Evolutionary conservation across 1,140 invertebrate species (phyloP).

Genomic region (Heliconius himera): DNA sequence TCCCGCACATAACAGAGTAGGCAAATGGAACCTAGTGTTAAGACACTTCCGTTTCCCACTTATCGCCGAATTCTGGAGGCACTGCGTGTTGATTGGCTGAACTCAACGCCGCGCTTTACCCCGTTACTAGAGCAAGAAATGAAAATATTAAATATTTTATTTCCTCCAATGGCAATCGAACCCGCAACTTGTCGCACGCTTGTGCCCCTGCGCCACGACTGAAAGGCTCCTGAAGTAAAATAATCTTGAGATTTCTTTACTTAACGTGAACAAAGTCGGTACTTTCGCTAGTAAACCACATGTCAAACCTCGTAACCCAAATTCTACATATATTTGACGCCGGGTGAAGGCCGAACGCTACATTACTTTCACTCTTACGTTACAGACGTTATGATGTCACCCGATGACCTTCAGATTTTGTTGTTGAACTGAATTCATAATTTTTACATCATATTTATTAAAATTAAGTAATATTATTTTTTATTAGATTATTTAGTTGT

Average conservation of each 20-base stretch:
- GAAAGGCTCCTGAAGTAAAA: background rate
- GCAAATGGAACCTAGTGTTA: too few relatives aligned
- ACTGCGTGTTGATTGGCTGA: too few relatives aligned
- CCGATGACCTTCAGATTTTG: slow-evolving; percentile 29
- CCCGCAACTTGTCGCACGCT: too few relatives aligned
- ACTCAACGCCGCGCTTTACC: too few relatives aligned
- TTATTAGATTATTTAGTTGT: too few relatives aligned
- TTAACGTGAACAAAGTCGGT: background rate
- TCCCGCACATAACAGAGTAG: too few relatives aligned
- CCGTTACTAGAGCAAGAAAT: too few relatives aligned
- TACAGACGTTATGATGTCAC: slow-evolving; percentile 12
- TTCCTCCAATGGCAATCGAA: too few relatives aligned
- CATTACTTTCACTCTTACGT: slow-evolving; percentile 62
- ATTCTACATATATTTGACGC: slow-evolving; percentile 29
- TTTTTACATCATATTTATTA: background rate
- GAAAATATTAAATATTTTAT: too few relatives aligned
- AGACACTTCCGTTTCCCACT: too few relatives aligned
- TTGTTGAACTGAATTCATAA: background rate
- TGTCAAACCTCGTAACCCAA: slow-evolving; percentile 16
- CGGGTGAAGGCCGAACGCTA: slow-evolving; percentile 63
- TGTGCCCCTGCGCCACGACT: too few relatives aligned
- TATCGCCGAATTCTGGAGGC: too few relatives aligned
- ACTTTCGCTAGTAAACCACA: background rate
- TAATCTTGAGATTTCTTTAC: background rate
- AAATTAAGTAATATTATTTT: background rate